These are phyloP conservation scores for Phenganax marumi DNA, from an alignment of 92 coral and sea anemone genomes.

Conservation along the genomic window DNA sequence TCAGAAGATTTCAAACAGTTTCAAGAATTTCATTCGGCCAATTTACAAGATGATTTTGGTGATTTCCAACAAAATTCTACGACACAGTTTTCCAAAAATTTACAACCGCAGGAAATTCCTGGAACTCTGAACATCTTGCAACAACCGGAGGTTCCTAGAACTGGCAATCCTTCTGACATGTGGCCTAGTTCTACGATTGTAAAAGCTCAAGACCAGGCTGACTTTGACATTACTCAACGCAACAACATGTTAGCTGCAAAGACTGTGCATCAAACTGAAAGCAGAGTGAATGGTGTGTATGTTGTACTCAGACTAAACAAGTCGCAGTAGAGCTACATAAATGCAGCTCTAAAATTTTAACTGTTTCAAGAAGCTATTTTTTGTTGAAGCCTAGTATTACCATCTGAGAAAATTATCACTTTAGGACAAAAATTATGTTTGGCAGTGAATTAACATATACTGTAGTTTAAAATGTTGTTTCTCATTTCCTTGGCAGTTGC, in stretches of 20 bases:
- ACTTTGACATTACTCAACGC: not conserved
- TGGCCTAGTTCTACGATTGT: not conserved
- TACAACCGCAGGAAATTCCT: not conserved
- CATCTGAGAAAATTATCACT: no score
- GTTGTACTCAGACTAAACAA: not conserved
- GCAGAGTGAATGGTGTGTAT: not conserved
- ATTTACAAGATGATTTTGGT: slow-evolving; percentile 36
- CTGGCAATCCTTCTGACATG: not conserved
- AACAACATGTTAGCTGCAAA: not conserved
- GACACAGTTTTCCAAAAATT: not conserved
- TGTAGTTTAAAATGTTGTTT: not conserved
- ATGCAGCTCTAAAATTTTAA: no score
- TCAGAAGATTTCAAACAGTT: slow-evolving; percentile 17
- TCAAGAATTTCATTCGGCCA: not conserved
- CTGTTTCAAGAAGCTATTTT: no score
- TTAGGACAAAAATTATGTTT: no score
- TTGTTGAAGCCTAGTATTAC: no score
- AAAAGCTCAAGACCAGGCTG: not conserved
- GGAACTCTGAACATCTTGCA: not conserved
- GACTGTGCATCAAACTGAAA: not conserved
- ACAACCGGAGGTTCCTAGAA: not conserved
- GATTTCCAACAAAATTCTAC: slow-evolving; percentile 29
- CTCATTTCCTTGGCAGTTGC: not conserved
- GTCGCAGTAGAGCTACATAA: no score
- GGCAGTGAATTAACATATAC: not conserved